These are phyloP conservation scores for Sylvicola cinctus DNA, from an alignment of 2,888 invertebrate genomes.

Conservation along the genomic window DNA sequence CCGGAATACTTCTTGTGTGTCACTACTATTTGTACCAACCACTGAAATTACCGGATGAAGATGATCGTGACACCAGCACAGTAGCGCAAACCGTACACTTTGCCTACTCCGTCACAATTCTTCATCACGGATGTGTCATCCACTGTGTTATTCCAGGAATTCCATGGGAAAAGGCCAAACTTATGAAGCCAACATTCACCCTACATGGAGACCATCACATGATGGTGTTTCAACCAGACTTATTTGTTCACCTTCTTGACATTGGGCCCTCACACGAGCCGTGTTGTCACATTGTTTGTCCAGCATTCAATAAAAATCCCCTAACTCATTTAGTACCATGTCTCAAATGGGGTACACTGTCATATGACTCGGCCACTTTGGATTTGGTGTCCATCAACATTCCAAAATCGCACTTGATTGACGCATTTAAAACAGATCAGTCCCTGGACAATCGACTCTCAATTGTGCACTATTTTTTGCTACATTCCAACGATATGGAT, in stretches of 20 bases:
- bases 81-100: constrained; percentile 50
- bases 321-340: constrained; percentile 43
- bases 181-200: constrained; percentile 55
- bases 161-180: constrained; percentile 56
- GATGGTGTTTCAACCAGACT: constrained; percentile 60
- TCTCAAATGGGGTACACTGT: constrained; percentile 21
- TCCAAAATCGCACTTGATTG: constrained; percentile 40
- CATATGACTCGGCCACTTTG: constrained; percentile 42
- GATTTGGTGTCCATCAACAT: constrained; percentile 48
- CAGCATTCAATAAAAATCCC: constrained; percentile 28
- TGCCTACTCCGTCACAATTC: constrained; percentile 62
- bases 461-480: constrained; percentile 62
- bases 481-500: constrained; percentile 55
- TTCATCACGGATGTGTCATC: constrained; percentile 66
- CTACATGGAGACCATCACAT: constrained; percentile 58
- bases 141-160: constrained; percentile 66
- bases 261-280: constrained; percentile 69
- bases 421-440: constrained; percentile 45
- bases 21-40: constrained; percentile 71
- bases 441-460: constrained; percentile 52
- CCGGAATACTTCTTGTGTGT: constrained; percentile 54
- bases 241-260: constrained; percentile 71
- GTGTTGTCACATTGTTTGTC: constrained; percentile 54
- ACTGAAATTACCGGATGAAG: constrained; percentile 26
- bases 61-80: constrained; percentile 13